Evolutionary conservation across 92 coral and sea anemone species (phyloP), one percentile per base, ranked within the genome.

Genomic region (Desmophyllum pertusum): DNA sequence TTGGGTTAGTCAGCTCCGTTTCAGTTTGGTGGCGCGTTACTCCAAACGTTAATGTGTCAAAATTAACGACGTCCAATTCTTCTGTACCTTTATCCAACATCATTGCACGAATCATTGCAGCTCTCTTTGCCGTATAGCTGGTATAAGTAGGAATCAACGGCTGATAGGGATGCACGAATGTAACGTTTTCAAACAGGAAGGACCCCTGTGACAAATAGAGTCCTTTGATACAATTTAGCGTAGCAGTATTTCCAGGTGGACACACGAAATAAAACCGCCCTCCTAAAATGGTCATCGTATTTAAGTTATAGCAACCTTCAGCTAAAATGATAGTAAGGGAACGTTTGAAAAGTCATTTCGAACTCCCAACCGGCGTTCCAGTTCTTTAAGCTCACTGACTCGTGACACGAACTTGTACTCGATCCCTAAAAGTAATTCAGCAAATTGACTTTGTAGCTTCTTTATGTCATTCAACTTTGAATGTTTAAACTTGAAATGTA

Each of bases 181-280:
- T 11, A 39, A 70, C 17, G 5, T 70, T 70, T 17, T 70, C 75
- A 38, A 70, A 69, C 7, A 69, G 30, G 14, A 69, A 69, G 8
- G 74, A 37, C 74, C 74, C n/a, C 9, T 19, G 46, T 38, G 45
- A 37, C n/a, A n/a, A n/a, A n/a, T n/a, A 69, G n/a, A n/a, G n/a
- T n/a, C n/a, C n/a, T n/a, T n/a, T n/a, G n/a, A n/a, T n/a, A n/a
- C n/a, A n/a, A 0, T 37, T 37, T 0, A 69, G 10, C 1, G 15
- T 5, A 10, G 30, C 29, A 3, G 30, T 5, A 69, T 30, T 0
- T 37, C 74, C 74, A 38, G 74, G 74, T 21, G 13, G 74, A 13
- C 74, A 38, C 38, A 69, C 74, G 40, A 69, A 69, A 69, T 40
- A 37, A 69, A 37, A 69, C 29, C 30, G 74, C 2, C 74, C 74